Evolutionary conservation across 2,113 vertebrate species (phyloP).

Genomic region (Eretmochelys imbricata): DNA sequence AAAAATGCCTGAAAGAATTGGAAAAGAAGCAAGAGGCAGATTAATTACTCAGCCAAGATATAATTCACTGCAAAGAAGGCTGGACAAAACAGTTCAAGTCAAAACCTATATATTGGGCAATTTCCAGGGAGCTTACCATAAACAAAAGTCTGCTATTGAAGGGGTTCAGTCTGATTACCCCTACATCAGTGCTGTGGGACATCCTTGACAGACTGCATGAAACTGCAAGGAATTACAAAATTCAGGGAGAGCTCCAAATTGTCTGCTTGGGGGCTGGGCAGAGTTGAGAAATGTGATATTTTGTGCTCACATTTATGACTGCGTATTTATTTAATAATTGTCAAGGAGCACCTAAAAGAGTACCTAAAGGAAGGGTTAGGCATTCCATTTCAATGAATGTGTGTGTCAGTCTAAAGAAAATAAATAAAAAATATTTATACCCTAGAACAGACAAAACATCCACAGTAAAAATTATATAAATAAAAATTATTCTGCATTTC

Average conservation of each 20-base stretch:
- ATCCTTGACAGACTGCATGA: too few relatives aligned
- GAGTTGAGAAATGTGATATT: neutral
- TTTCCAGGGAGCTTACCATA: too few relatives aligned
- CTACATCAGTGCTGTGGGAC: too few relatives aligned
- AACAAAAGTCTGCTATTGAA: too few relatives aligned
- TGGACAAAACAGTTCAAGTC: neutral
- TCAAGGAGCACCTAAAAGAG: neutral
- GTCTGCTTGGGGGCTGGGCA: neutral
- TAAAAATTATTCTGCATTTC: rapidly evolving
- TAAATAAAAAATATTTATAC: neutral
- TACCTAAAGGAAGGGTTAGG: neutral
- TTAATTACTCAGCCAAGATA: neutral
- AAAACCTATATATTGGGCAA: neutral
- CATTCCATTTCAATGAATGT: neutral
- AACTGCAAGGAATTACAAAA: neutral
- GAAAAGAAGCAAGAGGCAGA: neutral
- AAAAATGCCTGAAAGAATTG: neutral
- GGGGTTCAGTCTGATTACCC: too few relatives aligned
- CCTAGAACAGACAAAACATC: neutral
- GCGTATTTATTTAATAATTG: neutral
- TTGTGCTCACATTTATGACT: neutral
- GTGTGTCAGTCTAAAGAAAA: neutral
- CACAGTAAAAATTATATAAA: neutral
- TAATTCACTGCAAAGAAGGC: neutral
- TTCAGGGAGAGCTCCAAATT: neutral